phyloP scores from a whole-genome alignment of 2,797 vertebrate species.

The Sebastes matsubarae region DNA sequence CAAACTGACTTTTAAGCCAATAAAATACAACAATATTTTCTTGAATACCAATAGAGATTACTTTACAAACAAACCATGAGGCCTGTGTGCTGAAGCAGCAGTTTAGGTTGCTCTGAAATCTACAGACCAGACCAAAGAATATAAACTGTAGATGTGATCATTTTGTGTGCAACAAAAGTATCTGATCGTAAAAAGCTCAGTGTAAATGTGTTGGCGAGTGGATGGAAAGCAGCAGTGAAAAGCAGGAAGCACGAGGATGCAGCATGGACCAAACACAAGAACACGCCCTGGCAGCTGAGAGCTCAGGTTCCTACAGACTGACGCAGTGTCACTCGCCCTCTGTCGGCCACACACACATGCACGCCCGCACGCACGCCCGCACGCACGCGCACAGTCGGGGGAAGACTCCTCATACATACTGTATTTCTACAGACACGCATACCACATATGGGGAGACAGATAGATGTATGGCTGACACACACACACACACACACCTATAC shows the following conservation, averaged over 20 bases:
- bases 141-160: not conserved
- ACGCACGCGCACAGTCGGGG: not conserved
- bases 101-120: not conserved
- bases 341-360: not conserved
- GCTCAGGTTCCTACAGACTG: slow-evolving; percentile 51
- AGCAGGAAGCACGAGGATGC: slow-evolving; percentile 5
- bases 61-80: not conserved
- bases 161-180: not conserved
- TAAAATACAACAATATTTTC: not conserved
- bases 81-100: not conserved
- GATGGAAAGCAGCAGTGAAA: not conserved
- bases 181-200: not conserved
- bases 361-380: slow-evolving; percentile 1
- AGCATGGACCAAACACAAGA: slow-evolving; percentile 7
- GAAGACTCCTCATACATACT: slow-evolving; percentile 9
- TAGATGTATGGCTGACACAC: not conserved
- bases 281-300: slow-evolving; percentile 42
- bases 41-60: not conserved
- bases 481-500: not conserved
- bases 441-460: not conserved
- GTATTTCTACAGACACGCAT: slow-evolving; percentile 5
- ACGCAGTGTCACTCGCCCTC: slow-evolving; percentile 46
- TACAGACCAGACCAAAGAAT: not conserved
- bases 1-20: not conserved
- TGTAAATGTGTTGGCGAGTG: not conserved